phyloP scores from a whole-genome alignment of 2,888 invertebrate genomes.

The Acrobasis suavella region DNA sequence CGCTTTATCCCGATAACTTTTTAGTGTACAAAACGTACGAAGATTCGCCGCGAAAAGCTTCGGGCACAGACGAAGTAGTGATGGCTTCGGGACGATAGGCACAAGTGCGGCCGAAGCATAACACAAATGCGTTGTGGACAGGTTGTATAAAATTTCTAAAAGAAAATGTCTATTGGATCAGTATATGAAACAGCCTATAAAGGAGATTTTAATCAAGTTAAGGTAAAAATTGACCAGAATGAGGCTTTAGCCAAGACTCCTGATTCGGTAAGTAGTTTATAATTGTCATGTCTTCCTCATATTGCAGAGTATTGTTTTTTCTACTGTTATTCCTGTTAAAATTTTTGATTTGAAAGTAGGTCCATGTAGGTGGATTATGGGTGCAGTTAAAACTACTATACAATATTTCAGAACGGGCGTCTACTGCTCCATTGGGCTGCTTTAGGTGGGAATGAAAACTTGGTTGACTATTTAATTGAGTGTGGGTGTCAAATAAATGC shows the following conservation, averaged over 20 bases:
- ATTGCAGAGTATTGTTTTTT: no score
- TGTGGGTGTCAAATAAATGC: slow-evolving; percentile 86
- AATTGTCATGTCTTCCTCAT: not conserved
- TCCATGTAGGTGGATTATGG: no score
- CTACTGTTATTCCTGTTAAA: no score
- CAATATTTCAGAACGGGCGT: slow-evolving; percentile 84
- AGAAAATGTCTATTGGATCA: slow-evolving; percentile 67
- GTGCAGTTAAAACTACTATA: no score
- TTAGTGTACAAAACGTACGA: no score
- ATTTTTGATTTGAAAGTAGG: no score
- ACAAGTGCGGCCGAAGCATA: no score
- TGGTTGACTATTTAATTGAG: slow-evolving; percentile 87
- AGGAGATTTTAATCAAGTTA: slow-evolving; percentile 86
- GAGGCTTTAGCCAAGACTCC: slow-evolving; percentile 47
- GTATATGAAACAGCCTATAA: slow-evolving; percentile 87
- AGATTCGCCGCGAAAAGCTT: no score
- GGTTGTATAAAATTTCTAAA: not conserved
- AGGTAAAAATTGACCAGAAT: slow-evolving; percentile 83
- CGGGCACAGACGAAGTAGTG: no score
- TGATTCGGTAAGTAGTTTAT: slow-evolving; percentile 54
- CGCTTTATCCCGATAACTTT: no score
- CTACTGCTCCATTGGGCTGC: slow-evolving; percentile 91
- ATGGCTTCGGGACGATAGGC: no score
- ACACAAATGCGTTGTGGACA: no score
- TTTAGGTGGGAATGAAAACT: slow-evolving; percentile 88